A percentile compares a stretch with the other conserved stretches of the same genome.
Conservation (phyloP, 1,140 invertebrate genomes). For the Notospermus geniculatus region DNA sequence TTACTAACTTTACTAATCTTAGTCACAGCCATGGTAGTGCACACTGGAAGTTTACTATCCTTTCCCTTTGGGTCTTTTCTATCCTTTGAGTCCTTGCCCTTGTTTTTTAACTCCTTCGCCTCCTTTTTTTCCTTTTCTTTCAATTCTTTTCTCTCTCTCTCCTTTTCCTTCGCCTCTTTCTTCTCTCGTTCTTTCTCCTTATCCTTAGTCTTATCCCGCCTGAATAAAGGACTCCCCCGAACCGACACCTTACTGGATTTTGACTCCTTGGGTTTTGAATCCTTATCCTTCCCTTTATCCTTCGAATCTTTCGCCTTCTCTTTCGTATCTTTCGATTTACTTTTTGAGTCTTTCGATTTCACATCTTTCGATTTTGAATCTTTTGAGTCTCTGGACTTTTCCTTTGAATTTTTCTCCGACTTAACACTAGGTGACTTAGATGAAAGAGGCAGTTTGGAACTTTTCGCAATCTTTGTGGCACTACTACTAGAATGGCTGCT, state of each 20-base stretch:
- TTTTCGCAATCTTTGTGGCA: neutral
- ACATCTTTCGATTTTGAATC: constrained; percentile 1
- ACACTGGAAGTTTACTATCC: constrained; percentile 4
- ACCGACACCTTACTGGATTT: neutral
- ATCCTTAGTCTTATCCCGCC: constrained; percentile 1
- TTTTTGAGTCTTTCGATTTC: neutral
- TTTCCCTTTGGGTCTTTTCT: neutral
- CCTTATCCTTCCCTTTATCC: neutral
- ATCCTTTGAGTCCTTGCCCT: constrained; percentile 1
- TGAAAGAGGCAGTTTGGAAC: neutral
- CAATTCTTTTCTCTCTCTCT: neutral
- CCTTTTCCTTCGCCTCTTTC: constrained; percentile 5
- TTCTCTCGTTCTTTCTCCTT: neutral
- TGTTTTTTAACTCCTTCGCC: constrained; percentile 3
- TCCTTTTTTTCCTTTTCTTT: constrained; percentile 4
- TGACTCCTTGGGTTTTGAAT: constrained; percentile 10
- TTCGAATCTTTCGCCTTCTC: neutral
- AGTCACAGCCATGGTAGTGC: no score
- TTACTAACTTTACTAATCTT: constrained; percentile 28
- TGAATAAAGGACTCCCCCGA: constrained; percentile 14
- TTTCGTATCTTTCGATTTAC: constrained; percentile 6
- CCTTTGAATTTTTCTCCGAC: neutral
- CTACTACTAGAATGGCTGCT: constrained; percentile 2
- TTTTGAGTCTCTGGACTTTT: neutral
- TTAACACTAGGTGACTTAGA: neutral